Evolutionary conservation across 2,113 vertebrate species (phyloP).

Genomic region (human (Homo sapiens)): GRCh38 chr13:74837001-74837500

Average conservation of each 20-base stretch:
- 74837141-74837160: too few relatives aligned
- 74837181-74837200: neutral
- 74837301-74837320: neutral
- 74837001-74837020: too few relatives aligned
- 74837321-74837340: conserved; percentile 15
- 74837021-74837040: too few relatives aligned
- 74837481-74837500: neutral
- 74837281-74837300: neutral
- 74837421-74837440: neutral
- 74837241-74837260: conserved; percentile 4
- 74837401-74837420: neutral
- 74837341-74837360: conserved; percentile 13
- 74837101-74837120: too few relatives aligned
- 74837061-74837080: too few relatives aligned
- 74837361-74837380: neutral
- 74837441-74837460: neutral
- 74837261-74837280: neutral
- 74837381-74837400: neutral
- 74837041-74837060: too few relatives aligned
- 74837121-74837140: too few relatives aligned
- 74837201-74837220: conserved; percentile 30
- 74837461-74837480: neutral
- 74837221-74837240: conserved; percentile 31
- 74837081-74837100: too few relatives aligned
- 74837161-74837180: too few relatives aligned